Percentiles rank a stretch among this genome's conserved stretches.
These are phyloP conservation scores for Cliona cf. orientalis DNA, from an alignment of 37 sponge, comb jelly and placozoan species.

Conservation along the genomic window DNA sequence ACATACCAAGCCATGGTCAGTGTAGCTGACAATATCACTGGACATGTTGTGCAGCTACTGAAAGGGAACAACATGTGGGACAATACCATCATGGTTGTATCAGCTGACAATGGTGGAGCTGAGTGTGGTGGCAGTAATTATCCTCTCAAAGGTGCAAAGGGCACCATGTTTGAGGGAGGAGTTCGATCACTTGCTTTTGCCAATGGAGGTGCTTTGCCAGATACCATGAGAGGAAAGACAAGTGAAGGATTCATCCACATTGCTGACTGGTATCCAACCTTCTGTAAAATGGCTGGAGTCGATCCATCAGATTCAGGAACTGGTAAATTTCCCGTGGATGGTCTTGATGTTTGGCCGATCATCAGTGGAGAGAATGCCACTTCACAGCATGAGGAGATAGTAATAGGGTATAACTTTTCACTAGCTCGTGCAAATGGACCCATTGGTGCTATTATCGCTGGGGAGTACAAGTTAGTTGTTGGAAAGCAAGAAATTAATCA, in stretches of 20 bases:
- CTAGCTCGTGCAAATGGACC: neutral
- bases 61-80: conserved; percentile 64
- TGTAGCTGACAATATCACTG: conserved; percentile 54
- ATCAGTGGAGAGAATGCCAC: conserved; percentile 11
- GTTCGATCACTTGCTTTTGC: conserved; percentile 58
- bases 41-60: conserved; percentile 40
- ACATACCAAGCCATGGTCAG: conserved; percentile 55
- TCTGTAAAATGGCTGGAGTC: conserved; percentile 45
- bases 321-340: conserved; percentile 48
- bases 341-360: conserved; percentile 45
- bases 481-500: conserved; percentile 2
- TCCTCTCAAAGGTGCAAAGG: conserved; percentile 61
- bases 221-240: conserved; percentile 12
- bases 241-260: conserved; percentile 49
- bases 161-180: conserved; percentile 65
- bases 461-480: conserved; percentile 40
- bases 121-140: conserved; percentile 52
- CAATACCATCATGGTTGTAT: conserved; percentile 53
- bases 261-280: conserved; percentile 51
- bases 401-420: conserved; percentile 31
- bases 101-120: conserved; percentile 67
- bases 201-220: conserved; percentile 15
- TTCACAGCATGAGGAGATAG: conserved; percentile 23
- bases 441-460: conserved; percentile 26
- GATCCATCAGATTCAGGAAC: conserved; percentile 14